phyloP scores from a whole-genome alignment of 2,113 vertebrate species.

The Montifringilla adamsi region DNA sequence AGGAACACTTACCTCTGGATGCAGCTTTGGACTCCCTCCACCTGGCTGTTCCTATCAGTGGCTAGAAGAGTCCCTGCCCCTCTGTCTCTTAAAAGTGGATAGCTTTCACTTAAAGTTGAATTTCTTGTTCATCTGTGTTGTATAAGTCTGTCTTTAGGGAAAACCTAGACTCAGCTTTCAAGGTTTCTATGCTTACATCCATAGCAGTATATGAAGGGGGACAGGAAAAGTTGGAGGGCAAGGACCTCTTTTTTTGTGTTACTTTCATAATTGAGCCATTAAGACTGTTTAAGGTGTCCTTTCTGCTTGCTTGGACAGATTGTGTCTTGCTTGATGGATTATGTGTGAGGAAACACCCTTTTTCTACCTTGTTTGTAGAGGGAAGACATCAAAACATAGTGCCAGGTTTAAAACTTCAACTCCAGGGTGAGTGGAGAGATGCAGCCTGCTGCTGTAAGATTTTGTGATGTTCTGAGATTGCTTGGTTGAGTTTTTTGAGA shows the following conservation, averaged over 20 bases:
- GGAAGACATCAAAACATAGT: background rate
- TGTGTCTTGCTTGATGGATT: background rate
- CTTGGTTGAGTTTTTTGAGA: background rate
- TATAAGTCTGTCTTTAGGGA: background rate
- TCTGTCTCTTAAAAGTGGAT: background rate
- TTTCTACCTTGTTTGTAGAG: background rate
- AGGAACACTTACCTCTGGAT: background rate
- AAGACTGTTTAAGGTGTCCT: background rate
- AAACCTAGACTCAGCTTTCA: background rate
- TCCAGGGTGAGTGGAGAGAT: background rate
- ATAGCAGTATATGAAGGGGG: background rate
- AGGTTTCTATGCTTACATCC: background rate
- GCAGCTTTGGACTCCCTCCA: background rate
- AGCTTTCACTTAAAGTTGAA: background rate
- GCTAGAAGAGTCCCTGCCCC: background rate
- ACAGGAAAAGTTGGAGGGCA: fast-evolving
- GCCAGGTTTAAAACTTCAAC: background rate
- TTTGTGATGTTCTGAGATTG: background rate
- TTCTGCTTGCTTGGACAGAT: background rate
- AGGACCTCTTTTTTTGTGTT: background rate
- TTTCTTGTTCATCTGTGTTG: background rate
- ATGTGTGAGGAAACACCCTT: background rate
- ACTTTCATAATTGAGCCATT: background rate
- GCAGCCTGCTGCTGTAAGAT: background rate
- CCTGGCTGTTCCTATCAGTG: background rate